Evolutionary conservation across 1,140 invertebrate genomes (phyloP).

Genomic region (Ceratosolen fusciceps): DNA sequence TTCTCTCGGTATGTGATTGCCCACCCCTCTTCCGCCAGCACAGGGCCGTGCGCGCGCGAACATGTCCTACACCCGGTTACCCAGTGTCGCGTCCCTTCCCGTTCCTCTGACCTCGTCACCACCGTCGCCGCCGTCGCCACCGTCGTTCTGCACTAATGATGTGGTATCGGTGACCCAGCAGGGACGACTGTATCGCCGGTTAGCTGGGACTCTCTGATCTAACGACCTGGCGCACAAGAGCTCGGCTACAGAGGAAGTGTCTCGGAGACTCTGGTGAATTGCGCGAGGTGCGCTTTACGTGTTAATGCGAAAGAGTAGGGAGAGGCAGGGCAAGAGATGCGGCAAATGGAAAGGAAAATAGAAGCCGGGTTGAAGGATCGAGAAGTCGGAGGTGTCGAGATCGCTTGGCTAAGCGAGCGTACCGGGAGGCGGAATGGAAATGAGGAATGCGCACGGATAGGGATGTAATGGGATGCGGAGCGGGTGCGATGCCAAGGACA

Average conservation of each 20-base stretch:
- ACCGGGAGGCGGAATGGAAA: conserved; percentile 26
- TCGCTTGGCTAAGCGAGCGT: not conserved
- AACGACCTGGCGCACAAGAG: too few species aligned
- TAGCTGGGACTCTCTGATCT: too few species aligned
- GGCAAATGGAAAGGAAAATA: too few species aligned
- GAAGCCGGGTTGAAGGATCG: not conserved
- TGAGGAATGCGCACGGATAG: conserved; percentile 18
- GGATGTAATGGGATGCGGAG: conserved; percentile 38
- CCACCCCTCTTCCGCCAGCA: not conserved
- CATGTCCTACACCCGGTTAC: too few species aligned
- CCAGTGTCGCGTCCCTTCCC: too few species aligned
- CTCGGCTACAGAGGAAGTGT: not conserved
- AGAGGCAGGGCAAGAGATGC: too few species aligned
- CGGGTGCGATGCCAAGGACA: not conserved
- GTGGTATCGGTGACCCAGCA: too few species aligned
- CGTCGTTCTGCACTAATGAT: too few species aligned
- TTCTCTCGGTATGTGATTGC: conserved; percentile 47
- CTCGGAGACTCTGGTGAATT: not conserved
- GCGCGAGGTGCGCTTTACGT: not conserved
- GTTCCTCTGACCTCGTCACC: too few species aligned
- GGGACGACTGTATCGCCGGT: not conserved
- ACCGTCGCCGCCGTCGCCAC: too few species aligned
- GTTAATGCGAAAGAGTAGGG: not conserved
- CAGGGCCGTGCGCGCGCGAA: too few species aligned
- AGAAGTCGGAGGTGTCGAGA: not conserved